These are phyloP conservation scores for Lasiommata megera DNA, from an alignment of 2,888 invertebrate genomes.

Conservation along the genomic window DNA sequence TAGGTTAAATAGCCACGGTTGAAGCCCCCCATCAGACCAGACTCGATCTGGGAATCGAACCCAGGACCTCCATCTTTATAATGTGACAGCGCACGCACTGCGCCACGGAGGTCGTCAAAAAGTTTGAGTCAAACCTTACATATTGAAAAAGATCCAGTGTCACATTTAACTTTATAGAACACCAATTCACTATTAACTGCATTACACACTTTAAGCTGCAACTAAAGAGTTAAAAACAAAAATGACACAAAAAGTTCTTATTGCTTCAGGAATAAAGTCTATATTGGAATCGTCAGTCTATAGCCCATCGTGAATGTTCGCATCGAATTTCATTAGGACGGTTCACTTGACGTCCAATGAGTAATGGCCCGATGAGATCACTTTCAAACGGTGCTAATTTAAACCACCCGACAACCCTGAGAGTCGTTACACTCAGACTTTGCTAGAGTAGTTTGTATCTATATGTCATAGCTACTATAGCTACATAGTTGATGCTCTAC, in stretches of 20 bases:
- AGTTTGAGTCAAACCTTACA: no score
- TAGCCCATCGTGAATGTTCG: constrained; percentile 24
- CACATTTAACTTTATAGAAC: no score
- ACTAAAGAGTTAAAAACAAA: constrained; percentile 1
- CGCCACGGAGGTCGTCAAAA: no score
- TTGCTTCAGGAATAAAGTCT: constrained; percentile 3
- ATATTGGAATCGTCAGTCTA: not conserved
- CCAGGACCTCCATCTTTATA: no score
- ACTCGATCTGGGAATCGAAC: no score
- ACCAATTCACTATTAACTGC: not conserved
- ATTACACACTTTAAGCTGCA: not conserved
- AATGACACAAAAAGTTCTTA: constrained; percentile 5
- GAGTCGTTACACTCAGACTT: constrained; percentile 57
- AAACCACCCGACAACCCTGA: constrained; percentile 47
- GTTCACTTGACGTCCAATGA: constrained; percentile 56
- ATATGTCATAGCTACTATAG: no score
- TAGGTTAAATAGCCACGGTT: no score
- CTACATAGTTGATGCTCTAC: no score
- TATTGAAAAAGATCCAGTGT: no score
- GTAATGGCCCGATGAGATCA: constrained; percentile 74
- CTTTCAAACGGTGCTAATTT: constrained; percentile 68
- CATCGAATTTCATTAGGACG: constrained; percentile 39
- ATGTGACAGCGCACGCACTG: no score
- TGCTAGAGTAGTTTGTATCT: constrained; percentile 21
- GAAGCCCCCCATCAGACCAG: no score